phyloP scores from a whole-genome alignment of 2,113 vertebrate species.

The Gobio gobio region DNA sequence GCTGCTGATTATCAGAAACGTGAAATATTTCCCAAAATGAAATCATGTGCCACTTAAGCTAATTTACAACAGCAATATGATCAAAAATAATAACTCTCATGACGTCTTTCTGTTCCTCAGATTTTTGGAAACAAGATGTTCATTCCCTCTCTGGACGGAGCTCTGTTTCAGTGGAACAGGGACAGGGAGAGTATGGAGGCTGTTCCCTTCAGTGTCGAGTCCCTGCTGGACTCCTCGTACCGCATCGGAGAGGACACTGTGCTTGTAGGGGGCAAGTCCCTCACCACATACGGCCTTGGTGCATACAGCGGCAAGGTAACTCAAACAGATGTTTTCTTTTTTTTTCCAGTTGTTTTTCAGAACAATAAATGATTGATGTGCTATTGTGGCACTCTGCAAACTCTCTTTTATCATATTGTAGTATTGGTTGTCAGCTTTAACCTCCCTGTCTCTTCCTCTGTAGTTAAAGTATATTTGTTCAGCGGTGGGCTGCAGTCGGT shows the following conservation, averaged over 20 bases:
- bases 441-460: constrained; percentile 25
- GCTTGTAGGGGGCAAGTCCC: constrained; percentile 93
- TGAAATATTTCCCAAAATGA: not conserved
- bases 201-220: constrained; percentile 96
- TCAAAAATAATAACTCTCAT: not conserved
- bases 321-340: not conserved
- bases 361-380: constrained; percentile 29
- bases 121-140: constrained; percentile 98
- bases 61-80: not conserved
- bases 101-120: constrained; percentile 67
- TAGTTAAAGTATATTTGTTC: constrained; percentile 97
- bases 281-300: constrained; percentile 93
- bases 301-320: constrained; percentile 92
- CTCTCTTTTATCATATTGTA: constrained; percentile 12
- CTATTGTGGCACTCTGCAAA: constrained; percentile 9
- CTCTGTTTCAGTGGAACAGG: constrained; percentile 97
- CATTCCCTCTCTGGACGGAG: constrained; percentile 96
- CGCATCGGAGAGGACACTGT: constrained; percentile 95
- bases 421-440: constrained; percentile 16
- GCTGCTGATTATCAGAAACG: not conserved
- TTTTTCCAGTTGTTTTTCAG: not conserved
- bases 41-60: not conserved
- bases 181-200: constrained; percentile 97
- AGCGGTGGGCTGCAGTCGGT: constrained; percentile 88
- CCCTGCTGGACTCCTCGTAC: constrained; percentile 94